phyloP scores from a whole-genome alignment of 2,888 invertebrate genomes.

The Linyphia triangularis region DNA sequence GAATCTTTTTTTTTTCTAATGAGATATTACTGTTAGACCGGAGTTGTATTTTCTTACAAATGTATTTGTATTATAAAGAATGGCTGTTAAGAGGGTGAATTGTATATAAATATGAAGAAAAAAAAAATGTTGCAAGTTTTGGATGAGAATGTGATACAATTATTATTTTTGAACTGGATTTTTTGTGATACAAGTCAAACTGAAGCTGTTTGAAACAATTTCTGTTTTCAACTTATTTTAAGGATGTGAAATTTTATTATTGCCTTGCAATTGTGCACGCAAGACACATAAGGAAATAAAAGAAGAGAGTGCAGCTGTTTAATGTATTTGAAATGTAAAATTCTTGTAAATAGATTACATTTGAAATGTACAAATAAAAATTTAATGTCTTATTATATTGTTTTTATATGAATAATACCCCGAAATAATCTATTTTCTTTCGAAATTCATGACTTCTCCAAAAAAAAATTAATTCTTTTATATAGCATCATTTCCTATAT shows the following conservation, averaged over 20 bases:
- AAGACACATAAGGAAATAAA: slow-evolving; percentile 6
- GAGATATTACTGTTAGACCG: slow-evolving; percentile 8
- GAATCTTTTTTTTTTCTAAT: slow-evolving; percentile 11
- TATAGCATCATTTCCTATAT: too few species aligned
- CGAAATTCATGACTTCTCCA: too few species aligned
- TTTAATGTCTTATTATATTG: background rate
- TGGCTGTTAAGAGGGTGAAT: background rate
- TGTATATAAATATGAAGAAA: slow-evolving; percentile 29
- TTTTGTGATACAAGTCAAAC: slow-evolving; percentile 46
- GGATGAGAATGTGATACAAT: slow-evolving; percentile 45
- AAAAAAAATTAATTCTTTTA: too few species aligned
- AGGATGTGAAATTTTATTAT: background rate
- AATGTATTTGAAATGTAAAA: slow-evolving; percentile 47
- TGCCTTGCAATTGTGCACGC: background rate
- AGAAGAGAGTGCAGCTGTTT: slow-evolving; percentile 43
- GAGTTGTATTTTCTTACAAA: slow-evolving; percentile 47
- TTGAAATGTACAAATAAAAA: slow-evolving; percentile 36
- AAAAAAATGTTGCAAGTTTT: background rate
- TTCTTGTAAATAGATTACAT: slow-evolving; percentile 57
- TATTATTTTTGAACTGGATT: slow-evolving; percentile 33
- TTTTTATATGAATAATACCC: too few species aligned
- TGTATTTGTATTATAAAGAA: slow-evolving; percentile 9
- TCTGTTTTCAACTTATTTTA: background rate
- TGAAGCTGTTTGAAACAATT: slow-evolving; percentile 3
- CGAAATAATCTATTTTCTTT: too few species aligned